Base-by-base conservation (phyloP, 2,113 vertebrate species). In the Brienomyrus brachyistius region DNA sequence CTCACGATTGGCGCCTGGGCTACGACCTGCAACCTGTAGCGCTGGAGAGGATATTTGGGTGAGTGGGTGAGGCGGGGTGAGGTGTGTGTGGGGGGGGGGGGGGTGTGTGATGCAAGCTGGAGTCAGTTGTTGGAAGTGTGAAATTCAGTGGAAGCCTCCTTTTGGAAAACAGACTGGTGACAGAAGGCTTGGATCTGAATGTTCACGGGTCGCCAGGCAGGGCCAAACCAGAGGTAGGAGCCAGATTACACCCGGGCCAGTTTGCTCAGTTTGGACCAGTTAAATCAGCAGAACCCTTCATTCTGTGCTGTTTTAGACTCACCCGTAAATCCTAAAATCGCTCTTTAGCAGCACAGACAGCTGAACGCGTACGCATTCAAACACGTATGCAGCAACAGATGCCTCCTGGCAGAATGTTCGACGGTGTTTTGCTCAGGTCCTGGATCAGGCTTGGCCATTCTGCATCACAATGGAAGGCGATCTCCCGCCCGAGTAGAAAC, bases 111-210 rank as follows among this genome's bases (percentile, higher is more conserved):
- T 84, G 23, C 70, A 43, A 43, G 35, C 70, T 77, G 70, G 70
- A 77, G 35, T 77, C 70, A 77, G 70, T 35, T 77, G 70, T 77
- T 77, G 31, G 70, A 77, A 80, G 35, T 84, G 82, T 21, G 82
- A 47, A 48, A 45, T 48, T 48, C 40, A 48, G 45, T 47, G 45
- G 21, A n/a, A 48, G 82, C 45, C 21, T 48, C 43, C 45, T 23
- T 45, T 23, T 84, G 82, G 82, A 48, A 47, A 48, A 48, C 82
- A 84, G 82, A 84, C 82, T 48, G 45, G 43, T 84, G 82, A 48
- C 82, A 84, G 82, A 84, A 45, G 82, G 82, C 45, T 84, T 47
- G 82, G 43, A 48, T 84, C 45, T 10, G 82, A 84, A 84, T 80
- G 74, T 43, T 80, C 43, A 84, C 45, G 82, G 82, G 82, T 84